phyloP scores from a whole-genome alignment of 2,797 vertebrate genomes.

The Syndactyla subalaris region DNA sequence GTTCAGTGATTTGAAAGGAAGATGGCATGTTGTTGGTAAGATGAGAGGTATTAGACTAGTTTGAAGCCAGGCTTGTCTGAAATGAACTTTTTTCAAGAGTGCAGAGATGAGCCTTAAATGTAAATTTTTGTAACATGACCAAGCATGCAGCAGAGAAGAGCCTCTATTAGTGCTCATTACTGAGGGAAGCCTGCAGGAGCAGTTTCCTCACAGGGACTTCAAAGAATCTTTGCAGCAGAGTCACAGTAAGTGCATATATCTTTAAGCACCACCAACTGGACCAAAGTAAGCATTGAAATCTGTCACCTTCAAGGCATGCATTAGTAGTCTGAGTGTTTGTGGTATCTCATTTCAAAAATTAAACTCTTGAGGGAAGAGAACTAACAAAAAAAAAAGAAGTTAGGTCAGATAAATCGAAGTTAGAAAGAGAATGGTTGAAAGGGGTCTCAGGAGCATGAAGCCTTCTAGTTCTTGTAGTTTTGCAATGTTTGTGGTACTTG shows the following conservation, averaged over 20 bases:
- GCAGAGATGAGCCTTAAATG: not conserved
- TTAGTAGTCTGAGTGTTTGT: not conserved
- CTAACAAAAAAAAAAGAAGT: not conserved
- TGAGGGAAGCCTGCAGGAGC: not conserved
- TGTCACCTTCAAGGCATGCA: not conserved
- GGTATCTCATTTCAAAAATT: not conserved
- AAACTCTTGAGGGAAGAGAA: not conserved
- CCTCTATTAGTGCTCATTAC: fast-evolving
- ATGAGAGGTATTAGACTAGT: not conserved
- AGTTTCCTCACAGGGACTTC: not conserved
- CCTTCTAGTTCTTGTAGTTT: not conserved
- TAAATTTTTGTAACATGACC: not conserved
- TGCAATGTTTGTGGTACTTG: not conserved
- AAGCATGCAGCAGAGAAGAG: not conserved
- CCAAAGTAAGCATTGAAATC: not conserved
- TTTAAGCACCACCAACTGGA: not conserved
- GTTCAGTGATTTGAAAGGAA: not conserved
- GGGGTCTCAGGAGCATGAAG: not conserved
- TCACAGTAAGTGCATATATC: no score
- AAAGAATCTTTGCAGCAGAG: not conserved
- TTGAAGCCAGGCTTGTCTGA: not conserved
- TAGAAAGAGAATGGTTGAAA: not conserved
- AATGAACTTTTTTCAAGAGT: not conserved
- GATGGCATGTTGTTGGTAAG: not conserved
- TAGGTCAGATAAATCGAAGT: not conserved